Evolutionary conservation across 2,888 invertebrate genomes (phyloP).

Genomic region (Ophion obscuratus): DNA sequence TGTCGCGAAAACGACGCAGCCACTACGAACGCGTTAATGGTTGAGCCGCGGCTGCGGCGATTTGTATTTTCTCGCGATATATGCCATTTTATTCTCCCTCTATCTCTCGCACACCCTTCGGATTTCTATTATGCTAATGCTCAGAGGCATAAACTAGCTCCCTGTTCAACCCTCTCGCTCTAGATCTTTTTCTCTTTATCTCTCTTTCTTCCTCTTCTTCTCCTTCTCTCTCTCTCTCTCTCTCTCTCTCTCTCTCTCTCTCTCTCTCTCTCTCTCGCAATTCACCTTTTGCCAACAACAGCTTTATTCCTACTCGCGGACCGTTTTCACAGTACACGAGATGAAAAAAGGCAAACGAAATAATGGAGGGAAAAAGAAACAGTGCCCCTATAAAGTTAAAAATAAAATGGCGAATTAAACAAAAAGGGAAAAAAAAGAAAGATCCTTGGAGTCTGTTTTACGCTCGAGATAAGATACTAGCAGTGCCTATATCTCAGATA

Average conservation of each 20-base stretch:
- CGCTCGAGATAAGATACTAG: slow-evolving; percentile 58
- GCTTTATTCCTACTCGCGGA: slow-evolving; percentile 18
- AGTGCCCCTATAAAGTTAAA: not conserved
- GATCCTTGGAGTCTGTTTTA: slow-evolving; percentile 44
- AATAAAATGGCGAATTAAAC: slow-evolving; percentile 37
- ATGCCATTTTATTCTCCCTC: slow-evolving; percentile 27
- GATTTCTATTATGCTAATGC: slow-evolving; percentile 79
- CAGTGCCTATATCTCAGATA: slow-evolving; percentile 27
- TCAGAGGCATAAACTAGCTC: slow-evolving; percentile 73
- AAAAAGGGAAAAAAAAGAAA: slow-evolving; percentile 14
- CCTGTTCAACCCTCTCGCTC: slow-evolving; percentile 9
- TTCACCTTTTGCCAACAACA: slow-evolving; percentile 35
- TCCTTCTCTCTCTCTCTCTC: too few species aligned
- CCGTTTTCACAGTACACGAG: not conserved
- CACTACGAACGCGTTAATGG: slow-evolving; percentile 61
- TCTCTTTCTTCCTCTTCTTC: too few species aligned
- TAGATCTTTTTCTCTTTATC: not conserved
- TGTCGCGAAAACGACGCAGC: slow-evolving; percentile 10
- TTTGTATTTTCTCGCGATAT: slow-evolving; percentile 71
- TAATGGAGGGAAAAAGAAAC: not conserved
- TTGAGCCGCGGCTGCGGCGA: slow-evolving; percentile 69
- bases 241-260: not conserved
- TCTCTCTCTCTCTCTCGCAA: slow-evolving; percentile 2
- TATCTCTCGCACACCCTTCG: slow-evolving; percentile 21
- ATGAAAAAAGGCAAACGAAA: not conserved